Percentiles rank a stretch among this genome's conserved stretches.
These are phyloP conservation scores for Karalla daura DNA, from an alignment of 2,797 vertebrate genomes.

Conservation along the genomic window DNA sequence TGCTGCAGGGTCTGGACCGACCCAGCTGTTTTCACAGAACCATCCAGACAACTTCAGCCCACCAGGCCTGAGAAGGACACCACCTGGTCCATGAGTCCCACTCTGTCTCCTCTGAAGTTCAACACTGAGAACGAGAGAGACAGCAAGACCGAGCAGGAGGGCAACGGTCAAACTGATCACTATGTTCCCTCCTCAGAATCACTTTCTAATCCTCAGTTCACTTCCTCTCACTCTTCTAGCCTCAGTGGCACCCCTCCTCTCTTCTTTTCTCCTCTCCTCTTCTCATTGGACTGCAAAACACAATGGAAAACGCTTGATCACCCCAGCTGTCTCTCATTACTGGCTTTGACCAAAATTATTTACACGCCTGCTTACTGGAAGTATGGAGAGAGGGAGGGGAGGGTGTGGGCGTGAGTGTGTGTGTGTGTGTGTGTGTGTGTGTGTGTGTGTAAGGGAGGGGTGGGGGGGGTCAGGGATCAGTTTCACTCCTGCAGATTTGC, in stretches of 20 bases:
- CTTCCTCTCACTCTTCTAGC: conserved; percentile 46
- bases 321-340: conserved; percentile 85
- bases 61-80: too few species aligned
- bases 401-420: conserved; percentile 1
- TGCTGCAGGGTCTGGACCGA: too few species aligned
- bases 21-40: too few species aligned
- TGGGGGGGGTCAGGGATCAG: conserved; percentile 22
- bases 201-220: conserved; percentile 65
- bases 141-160: too few species aligned
- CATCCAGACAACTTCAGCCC: too few species aligned
- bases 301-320: conserved; percentile 84
- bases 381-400: conserved; percentile 39
- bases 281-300: conserved; percentile 65
- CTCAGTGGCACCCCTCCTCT: conserved; percentile 45
- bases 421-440: too few species aligned
- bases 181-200: conserved; percentile 21
- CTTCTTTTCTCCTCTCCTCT: conserved; percentile 52
- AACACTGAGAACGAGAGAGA: too few species aligned
- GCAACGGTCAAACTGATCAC: too few species aligned
- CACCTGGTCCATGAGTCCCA: too few species aligned
- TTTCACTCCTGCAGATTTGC: conserved; percentile 59
- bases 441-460: not conserved
- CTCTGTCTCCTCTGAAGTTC: too few species aligned
- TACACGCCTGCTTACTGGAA: conserved; percentile 83
- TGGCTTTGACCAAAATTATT: conserved; percentile 77